Evolutionary conservation across 2,888 invertebrate species (phyloP).

Genomic region (Phyllotreta striolata): DNA sequence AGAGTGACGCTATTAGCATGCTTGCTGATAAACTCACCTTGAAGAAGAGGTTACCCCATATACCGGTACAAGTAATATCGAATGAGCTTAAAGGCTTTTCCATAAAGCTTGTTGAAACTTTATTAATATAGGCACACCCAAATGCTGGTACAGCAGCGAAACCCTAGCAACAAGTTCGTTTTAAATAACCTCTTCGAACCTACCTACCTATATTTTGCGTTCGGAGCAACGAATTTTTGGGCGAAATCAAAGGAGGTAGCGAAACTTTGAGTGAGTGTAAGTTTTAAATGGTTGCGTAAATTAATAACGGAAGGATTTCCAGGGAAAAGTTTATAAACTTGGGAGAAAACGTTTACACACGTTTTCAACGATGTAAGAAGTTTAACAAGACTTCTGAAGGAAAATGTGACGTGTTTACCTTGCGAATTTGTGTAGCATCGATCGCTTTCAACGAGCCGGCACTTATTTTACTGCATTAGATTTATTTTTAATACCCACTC

Average conservation of each 20-base stretch:
- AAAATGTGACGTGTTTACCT: too few relatives aligned
- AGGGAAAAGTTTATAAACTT: constrained; percentile 13
- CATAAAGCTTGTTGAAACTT: constrained; percentile 14
- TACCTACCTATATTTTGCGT: neutral
- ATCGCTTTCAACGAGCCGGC: too few relatives aligned
- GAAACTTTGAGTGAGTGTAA: constrained; percentile 5
- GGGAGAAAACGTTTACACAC: neutral
- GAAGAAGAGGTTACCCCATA: too few relatives aligned
- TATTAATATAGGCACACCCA: constrained; percentile 17
- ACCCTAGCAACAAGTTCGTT: constrained; percentile 11
- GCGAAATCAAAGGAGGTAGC: neutral
- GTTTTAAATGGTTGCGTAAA: constrained; percentile 6
- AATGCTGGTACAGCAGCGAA: constrained; percentile 1
- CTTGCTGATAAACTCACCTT: too few relatives aligned
- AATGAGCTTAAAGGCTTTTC: constrained; percentile 6
- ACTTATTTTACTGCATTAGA: too few relatives aligned
- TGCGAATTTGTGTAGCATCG: too few relatives aligned
- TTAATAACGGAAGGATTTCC: constrained; percentile 5
- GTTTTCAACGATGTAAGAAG: neutral
- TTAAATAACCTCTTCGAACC: constrained; percentile 3
- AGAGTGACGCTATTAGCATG: too few relatives aligned
- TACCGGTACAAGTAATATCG: neutral
- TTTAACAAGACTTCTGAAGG: too few relatives aligned
- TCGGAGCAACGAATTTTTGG: constrained; percentile 5
- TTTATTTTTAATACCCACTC: too few relatives aligned